Percentiles rank a stretch among this genome's conserved stretches.
phyloP scores from a whole-genome alignment of 2,888 invertebrate species.

The Colostygia pectinataria region DNA sequence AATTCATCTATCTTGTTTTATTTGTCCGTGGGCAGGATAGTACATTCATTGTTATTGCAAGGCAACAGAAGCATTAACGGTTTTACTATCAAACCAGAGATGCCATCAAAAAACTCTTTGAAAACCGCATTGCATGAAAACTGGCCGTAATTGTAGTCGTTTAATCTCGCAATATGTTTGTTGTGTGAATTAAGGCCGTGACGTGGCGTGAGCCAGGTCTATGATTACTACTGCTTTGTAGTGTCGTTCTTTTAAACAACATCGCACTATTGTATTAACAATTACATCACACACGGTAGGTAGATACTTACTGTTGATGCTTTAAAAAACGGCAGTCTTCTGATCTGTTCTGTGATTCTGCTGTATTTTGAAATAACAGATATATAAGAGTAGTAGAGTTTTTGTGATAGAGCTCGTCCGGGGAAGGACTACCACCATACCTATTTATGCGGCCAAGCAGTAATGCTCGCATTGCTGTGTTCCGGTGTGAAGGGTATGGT shows the following conservation, averaged over 20 bases:
- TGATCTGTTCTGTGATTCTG: too few species aligned
- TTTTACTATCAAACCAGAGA: conserved; percentile 31
- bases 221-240: conserved; percentile 30
- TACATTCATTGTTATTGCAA: conserved; percentile 29
- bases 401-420: too few species aligned
- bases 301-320: too few species aligned
- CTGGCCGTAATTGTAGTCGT: conserved; percentile 43
- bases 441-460: too few species aligned
- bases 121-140: conserved; percentile 39
- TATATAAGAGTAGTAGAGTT: too few species aligned
- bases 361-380: too few species aligned
- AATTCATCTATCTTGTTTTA: conserved; percentile 20
- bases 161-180: conserved; percentile 41
- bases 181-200: conserved; percentile 47
- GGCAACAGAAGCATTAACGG: conserved; percentile 29
- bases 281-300: too few species aligned
- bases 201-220: conserved; percentile 26
- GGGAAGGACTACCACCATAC: too few species aligned
- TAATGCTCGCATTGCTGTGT: too few species aligned
- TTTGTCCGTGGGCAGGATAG: conserved; percentile 19
- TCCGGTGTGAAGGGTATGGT: too few species aligned
- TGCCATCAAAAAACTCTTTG: conserved; percentile 40
- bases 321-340: too few species aligned
- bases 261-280: neutral
- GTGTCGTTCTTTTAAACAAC: conserved; percentile 26